Evolutionary conservation across 35 echinoderm and acorn worm species (phyloP).

Genomic region (Heliocidaris erythrogramma): DNA sequence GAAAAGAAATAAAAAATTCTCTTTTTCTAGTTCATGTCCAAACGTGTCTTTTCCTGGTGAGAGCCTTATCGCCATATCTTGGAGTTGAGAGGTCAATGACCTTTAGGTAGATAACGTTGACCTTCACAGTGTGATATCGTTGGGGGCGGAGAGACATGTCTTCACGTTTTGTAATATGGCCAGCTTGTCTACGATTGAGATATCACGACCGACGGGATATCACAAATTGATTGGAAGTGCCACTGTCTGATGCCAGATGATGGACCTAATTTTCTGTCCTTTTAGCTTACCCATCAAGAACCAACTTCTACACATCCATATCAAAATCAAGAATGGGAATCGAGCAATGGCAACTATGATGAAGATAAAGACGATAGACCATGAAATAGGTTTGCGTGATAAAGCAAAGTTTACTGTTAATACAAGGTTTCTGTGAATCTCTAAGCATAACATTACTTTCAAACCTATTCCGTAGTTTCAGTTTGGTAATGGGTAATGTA

Average conservation of each 20-base stretch:
- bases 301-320: neutral
- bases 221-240: neutral
- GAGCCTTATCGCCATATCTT: neutral
- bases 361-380: too few species aligned
- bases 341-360: too few species aligned
- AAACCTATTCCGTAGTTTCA: too few species aligned
- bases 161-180: neutral
- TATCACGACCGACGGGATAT: neutral
- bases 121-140: conserved; percentile 8
- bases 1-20: neutral
- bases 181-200: neutral
- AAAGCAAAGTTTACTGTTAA: too few species aligned
- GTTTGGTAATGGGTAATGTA: too few species aligned
- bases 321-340: too few species aligned
- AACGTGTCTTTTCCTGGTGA: neutral
- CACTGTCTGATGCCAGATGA: neutral
- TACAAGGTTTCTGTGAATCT: too few species aligned
- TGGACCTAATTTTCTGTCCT: neutral
- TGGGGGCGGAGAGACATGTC: neutral
- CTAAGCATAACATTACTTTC: too few species aligned
- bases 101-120: neutral
- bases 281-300: neutral
- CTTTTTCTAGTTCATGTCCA: neutral
- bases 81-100: neutral
- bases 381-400: too few species aligned